A percentile compares a stretch with the other conserved stretches of the same genome.
phyloP scores from a whole-genome alignment of 2,888 invertebrate species.

The Drosophila paranaensis region DNA sequence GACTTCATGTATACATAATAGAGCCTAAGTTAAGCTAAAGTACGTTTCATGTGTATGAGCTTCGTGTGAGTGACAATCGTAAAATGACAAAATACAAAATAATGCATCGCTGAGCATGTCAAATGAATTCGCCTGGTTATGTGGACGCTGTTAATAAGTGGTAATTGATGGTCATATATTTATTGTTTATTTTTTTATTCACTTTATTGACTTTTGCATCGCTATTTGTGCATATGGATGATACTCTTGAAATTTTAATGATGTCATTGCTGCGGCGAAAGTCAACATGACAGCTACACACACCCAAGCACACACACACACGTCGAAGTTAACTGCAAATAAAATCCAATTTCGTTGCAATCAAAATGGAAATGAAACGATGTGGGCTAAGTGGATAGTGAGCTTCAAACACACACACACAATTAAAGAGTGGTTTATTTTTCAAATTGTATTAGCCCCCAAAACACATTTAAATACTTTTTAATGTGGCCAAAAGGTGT shows the following conservation, averaged over 20 bases:
- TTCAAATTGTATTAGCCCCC: constrained; percentile 14
- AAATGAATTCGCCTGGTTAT: constrained; percentile 10
- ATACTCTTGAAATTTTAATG: constrained; percentile 53
- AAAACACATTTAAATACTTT: constrained; percentile 33
- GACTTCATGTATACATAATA: constrained; percentile 27
- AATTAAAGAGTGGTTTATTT: neutral
- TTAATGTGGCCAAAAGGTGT: constrained; percentile 13
- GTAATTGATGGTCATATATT: constrained; percentile 41
- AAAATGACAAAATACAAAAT: constrained; percentile 2
- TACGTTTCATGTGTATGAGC: constrained; percentile 15
- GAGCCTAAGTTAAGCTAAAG: constrained; percentile 35
- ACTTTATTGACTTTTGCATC: constrained; percentile 43
- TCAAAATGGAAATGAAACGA: constrained; percentile 45
- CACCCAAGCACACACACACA: constrained; percentile 15
- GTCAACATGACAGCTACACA: constrained; percentile 57
- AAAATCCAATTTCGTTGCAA: constrained; percentile 53
- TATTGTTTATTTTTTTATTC: constrained; percentile 20
- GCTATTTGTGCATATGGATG: constrained; percentile 42
- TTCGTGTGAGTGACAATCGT: constrained; percentile 1
- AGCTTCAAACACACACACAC: constrained; percentile 14
- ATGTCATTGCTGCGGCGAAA: constrained; percentile 55
- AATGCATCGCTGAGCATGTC: constrained; percentile 6
- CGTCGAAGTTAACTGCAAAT: constrained; percentile 36
- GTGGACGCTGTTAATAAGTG: constrained; percentile 17
- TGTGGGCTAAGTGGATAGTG: constrained; percentile 5